Conservation (phyloP, 2,113 vertebrate genomes). For the Elanoides forficatus region DNA sequence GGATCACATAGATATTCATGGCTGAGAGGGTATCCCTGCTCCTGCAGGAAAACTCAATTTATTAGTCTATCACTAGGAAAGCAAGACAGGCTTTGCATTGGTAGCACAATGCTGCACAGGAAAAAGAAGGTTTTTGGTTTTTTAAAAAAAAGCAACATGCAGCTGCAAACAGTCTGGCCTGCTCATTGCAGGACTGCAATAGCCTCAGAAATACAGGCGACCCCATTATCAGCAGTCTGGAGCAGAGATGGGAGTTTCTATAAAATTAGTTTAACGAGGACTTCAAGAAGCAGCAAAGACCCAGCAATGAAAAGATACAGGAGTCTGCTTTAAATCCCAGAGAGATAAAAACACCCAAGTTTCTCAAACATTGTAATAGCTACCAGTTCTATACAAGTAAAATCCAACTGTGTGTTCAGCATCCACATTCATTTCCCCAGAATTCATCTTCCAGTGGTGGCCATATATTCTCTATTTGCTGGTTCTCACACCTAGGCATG, state of each 20-base stretch:
- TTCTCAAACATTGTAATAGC: not conserved
- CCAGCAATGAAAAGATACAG: not conserved
- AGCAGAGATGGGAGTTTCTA: not conserved
- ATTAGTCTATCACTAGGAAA: not conserved
- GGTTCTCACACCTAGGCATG: fast-evolving
- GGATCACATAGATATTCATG: slow-evolving; percentile 2
- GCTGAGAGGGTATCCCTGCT: not conserved
- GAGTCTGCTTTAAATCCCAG: not conserved
- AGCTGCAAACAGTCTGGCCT: not conserved
- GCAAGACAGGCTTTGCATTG: not conserved
- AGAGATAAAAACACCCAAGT: not conserved
- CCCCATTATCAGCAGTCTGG: not conserved
- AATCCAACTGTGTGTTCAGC: not conserved
- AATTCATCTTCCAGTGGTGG: not conserved
- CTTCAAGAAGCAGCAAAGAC: not conserved
- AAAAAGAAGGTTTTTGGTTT: not conserved
- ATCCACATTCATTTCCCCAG: not conserved
- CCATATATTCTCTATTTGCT: not conserved
- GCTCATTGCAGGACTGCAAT: not conserved
- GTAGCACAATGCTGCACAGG: not conserved
- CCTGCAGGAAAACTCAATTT: not conserved
- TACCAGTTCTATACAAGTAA: not conserved
- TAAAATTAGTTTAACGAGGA: not conserved
- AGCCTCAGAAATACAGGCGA: not conserved
- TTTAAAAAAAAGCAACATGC: not conserved